phyloP scores from a whole-genome alignment of 2,113 vertebrate genomes.

The Leptodactylus fuscus region DNA sequence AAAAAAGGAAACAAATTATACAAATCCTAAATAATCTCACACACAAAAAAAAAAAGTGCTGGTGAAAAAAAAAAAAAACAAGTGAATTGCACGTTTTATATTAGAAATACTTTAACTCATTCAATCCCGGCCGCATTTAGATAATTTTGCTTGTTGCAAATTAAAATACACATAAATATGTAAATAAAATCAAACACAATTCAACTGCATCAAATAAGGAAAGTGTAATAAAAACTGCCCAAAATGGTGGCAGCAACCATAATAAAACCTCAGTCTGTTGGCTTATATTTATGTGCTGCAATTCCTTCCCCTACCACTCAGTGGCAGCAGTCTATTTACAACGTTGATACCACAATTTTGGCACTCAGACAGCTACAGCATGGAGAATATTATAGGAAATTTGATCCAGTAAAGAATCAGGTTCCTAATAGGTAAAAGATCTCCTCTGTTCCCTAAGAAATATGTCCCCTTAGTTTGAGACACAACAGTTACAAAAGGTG shows the following conservation, averaged over 20 bases:
- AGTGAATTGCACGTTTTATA: slow-evolving; percentile 67
- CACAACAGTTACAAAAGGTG: too few relatives aligned
- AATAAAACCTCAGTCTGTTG: background rate
- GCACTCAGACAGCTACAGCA: too few relatives aligned
- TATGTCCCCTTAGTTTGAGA: too few relatives aligned
- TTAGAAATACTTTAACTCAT: slow-evolving; percentile 37
- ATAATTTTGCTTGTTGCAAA: background rate
- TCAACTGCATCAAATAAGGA: background rate
- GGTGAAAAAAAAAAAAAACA: slow-evolving; percentile 62
- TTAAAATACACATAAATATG: background rate
- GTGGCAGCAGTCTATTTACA: too few relatives aligned
- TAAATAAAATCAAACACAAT: background rate
- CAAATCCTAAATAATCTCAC: slow-evolving; percentile 53
- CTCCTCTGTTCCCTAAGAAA: too few relatives aligned
- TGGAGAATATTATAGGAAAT: too few relatives aligned
- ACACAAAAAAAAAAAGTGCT: slow-evolving; percentile 62
- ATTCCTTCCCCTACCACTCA: too few relatives aligned
- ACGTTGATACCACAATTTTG: too few relatives aligned
- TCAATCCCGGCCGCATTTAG: slow-evolving; percentile 25
- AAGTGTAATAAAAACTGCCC: background rate
- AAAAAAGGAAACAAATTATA: slow-evolving; percentile 69
- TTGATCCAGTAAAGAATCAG: too few relatives aligned
- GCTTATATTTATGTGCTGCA: too few relatives aligned
- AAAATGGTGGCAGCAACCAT: background rate
- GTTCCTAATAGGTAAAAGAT: too few relatives aligned